Evolutionary conservation across 1,140 invertebrate genomes (phyloP).

Genomic region (Tetramorium simillimum): DNA sequence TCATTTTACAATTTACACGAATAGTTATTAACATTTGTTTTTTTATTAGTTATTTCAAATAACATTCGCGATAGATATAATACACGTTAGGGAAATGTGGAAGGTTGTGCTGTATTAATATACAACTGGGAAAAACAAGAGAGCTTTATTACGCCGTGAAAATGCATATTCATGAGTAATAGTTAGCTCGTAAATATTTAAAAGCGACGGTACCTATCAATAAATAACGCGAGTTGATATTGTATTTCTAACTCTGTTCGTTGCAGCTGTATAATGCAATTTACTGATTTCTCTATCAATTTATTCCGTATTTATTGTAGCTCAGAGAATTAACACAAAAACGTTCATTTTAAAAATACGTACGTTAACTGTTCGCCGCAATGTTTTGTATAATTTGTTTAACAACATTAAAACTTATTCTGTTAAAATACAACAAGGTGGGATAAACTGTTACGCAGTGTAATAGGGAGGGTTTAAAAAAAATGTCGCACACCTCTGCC

Average conservation of each 20-base stretch:
- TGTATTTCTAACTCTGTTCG: slow-evolving; percentile 12
- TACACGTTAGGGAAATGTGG: not conserved
- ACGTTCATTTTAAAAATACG: slow-evolving; percentile 1
- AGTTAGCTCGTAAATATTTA: slow-evolving; percentile 41
- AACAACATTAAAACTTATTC: not conserved
- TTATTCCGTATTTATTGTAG: not conserved
- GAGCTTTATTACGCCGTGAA: slow-evolving; percentile 23
- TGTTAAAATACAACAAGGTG: not conserved
- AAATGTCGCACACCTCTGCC: not conserved
- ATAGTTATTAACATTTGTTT: slow-evolving; percentile 5
- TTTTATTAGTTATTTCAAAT: not conserved
- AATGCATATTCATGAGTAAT: slow-evolving; percentile 51
- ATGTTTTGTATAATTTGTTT: not conserved
- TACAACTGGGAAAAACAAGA: slow-evolving; percentile 18
- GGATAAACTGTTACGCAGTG: not conserved
- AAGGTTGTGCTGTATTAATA: slow-evolving; percentile 23
- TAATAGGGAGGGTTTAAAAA: not conserved
- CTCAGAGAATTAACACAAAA: slow-evolving; percentile 40
- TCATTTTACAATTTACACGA: not conserved
- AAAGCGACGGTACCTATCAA: slow-evolving; percentile 26
- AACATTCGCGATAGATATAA: not conserved
- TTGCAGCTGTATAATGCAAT: not conserved
- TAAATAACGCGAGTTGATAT: slow-evolving; percentile 51
- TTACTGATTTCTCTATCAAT: slow-evolving; percentile 34
- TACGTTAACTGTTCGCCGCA: not conserved